Conservation (phyloP, 2,888 invertebrate genomes). For the Oxycera nigricornis region DNA sequence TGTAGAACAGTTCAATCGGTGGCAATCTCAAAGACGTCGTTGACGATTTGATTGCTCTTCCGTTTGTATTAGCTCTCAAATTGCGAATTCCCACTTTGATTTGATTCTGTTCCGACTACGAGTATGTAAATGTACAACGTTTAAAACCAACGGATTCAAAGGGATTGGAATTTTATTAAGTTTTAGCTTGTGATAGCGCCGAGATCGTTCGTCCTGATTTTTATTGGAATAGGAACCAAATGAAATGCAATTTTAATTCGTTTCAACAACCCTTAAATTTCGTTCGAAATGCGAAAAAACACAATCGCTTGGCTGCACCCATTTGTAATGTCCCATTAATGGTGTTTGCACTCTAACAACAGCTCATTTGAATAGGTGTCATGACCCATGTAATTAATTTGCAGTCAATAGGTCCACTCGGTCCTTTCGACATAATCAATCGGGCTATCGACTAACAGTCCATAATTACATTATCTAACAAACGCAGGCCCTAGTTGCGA, state of each 20-base stretch:
- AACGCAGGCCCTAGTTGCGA: neutral
- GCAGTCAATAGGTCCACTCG: slow-evolving; percentile 22
- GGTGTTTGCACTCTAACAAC: neutral
- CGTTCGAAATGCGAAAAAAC: neutral
- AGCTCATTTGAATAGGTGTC: slow-evolving; percentile 7
- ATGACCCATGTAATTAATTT: slow-evolving; percentile 24
- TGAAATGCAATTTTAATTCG: neutral
- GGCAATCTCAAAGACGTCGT: slow-evolving; percentile 28
- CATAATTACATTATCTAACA: slow-evolving; percentile 20
- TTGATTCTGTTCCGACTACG: slow-evolving; percentile 2
- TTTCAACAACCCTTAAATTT: neutral
- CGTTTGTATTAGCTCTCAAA: slow-evolving; percentile 2
- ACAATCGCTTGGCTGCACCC: neutral
- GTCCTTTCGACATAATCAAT: slow-evolving; percentile 13
- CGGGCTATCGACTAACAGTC: neutral
- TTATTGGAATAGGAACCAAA: neutral
- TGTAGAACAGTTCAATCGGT: slow-evolving; percentile 37
- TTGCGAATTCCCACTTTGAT: slow-evolving; percentile 4
- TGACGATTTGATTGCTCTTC: neutral
- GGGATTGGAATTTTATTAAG: slow-evolving; percentile 13
- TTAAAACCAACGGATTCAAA: slow-evolving; percentile 9
- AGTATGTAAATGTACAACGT: slow-evolving; percentile 22
- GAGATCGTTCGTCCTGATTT: neutral
- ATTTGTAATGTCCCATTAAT: neutral
- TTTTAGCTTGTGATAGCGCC: neutral